These are phyloP conservation scores for Meloidogyne chitwoodi DNA, from an alignment of 1,140 invertebrate genomes.

Conservation along the genomic window DNA sequence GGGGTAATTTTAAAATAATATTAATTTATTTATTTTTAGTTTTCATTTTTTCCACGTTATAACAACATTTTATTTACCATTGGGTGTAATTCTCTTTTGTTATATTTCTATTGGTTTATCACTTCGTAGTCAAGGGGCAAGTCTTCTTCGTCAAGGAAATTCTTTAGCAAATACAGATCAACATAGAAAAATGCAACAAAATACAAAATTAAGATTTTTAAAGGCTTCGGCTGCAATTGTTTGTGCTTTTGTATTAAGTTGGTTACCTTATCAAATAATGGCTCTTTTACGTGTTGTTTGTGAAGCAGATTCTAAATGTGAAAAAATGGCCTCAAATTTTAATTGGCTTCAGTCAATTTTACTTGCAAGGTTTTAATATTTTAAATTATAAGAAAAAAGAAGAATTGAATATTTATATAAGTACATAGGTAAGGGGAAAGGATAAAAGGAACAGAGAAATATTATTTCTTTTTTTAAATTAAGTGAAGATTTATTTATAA, in stretches of 20 bases:
- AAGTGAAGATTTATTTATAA: too few species aligned
- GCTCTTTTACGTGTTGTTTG: constrained; percentile 48
- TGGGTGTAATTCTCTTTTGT: constrained; percentile 45
- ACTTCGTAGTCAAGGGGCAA: constrained; percentile 42
- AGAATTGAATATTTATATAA: too few species aligned
- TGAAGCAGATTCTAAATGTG: constrained; percentile 32
- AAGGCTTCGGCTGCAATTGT: constrained; percentile 47
- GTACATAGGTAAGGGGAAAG: too few species aligned
- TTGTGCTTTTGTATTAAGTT: constrained; percentile 49
- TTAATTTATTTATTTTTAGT: constrained; percentile 18
- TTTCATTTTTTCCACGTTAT: constrained; percentile 52
- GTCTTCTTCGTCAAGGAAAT: constrained; percentile 27
- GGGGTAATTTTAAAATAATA: constrained; percentile 31
- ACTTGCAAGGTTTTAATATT: constrained; percentile 53
- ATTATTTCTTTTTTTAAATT: too few species aligned
- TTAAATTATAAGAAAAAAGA: too few species aligned
- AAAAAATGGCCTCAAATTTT: constrained; percentile 36
- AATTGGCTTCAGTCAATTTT: constrained; percentile 54
- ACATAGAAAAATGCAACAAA: constrained; percentile 13
- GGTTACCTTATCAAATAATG: constrained; percentile 52
- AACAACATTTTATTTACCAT: constrained; percentile 48
- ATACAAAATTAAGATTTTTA: constrained; percentile 46
- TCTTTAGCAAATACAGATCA: constrained; percentile 31
- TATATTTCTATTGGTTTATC: constrained; percentile 46
- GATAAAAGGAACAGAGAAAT: too few species aligned